Percentiles rank a stretch among this genome's conserved stretches.
These are phyloP conservation scores for Griposia aprilina DNA, from an alignment of 2,888 invertebrate genomes.

Conservation along the genomic window DNA sequence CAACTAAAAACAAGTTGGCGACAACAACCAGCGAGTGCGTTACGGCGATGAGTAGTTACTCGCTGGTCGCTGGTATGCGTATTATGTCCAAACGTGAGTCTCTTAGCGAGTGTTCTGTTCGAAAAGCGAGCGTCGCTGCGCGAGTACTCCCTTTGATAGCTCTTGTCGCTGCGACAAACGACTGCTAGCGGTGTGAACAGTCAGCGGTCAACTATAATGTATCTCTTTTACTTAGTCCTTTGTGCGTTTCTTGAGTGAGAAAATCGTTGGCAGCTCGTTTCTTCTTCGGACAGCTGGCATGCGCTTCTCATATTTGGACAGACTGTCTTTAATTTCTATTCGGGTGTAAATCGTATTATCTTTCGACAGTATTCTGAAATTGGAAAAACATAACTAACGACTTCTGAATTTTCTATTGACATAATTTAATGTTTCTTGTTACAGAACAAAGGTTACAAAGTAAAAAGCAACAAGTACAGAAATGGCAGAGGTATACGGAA, in stretches of 20 bases:
- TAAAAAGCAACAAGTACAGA: slow-evolving; percentile 93
- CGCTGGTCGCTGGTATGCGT: neutral
- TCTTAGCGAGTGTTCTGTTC: neutral
- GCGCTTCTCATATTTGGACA: neutral
- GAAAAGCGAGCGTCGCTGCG: neutral
- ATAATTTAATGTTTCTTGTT: slow-evolving; percentile 56
- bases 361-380: neutral
- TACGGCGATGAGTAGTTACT: neutral
- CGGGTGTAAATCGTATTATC: neutral
- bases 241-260: neutral
- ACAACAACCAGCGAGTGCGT: neutral
- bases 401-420: neutral
- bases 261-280: neutral
- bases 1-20: neutral
- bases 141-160: too few species aligned
- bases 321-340: neutral
- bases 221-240: neutral
- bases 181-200: neutral
- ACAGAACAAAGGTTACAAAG: slow-evolving; percentile 92
- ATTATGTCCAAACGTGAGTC: neutral
- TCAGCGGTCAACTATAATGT: neutral
- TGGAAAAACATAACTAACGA: neutral
- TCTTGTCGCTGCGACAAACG: neutral
- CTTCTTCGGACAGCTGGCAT: too few species aligned
- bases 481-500: slow-evolving; percentile 98